phyloP scores from a whole-genome alignment of 2,113 vertebrate species.

The Forbesichthys papilliferus region DNA sequence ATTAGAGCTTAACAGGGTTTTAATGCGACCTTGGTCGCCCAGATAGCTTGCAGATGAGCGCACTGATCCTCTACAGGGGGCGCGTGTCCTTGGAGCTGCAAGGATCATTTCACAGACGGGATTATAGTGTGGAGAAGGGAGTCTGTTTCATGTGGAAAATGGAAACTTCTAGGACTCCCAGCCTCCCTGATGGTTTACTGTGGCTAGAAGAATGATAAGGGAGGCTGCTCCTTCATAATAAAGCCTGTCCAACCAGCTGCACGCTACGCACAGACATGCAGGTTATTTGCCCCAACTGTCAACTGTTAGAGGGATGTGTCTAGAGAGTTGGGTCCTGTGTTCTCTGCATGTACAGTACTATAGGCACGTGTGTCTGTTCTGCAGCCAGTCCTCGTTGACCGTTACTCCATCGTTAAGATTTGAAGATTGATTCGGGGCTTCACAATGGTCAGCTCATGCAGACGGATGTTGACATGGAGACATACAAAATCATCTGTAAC shows the following conservation, averaged over 20 bases:
- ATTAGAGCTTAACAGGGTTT: conserved; percentile 53
- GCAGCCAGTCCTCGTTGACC: conserved; percentile 17
- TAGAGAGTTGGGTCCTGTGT: no score
- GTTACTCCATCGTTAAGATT: conserved; percentile 55
- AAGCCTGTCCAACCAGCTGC: conserved; percentile 6
- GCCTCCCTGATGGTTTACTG: background rate
- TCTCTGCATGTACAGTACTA: no score
- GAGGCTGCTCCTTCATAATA: conserved; percentile 6
- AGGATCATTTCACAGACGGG: conserved; percentile 41
- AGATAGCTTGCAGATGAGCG: conserved; percentile 40
- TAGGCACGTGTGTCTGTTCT: background rate
- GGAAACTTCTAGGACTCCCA: conserved; percentile 40
- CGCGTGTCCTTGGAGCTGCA: conserved; percentile 27
- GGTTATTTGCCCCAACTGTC: background rate
- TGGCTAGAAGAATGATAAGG: conserved; percentile 1
- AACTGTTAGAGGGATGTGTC: no score
- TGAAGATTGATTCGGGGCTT: conserved; percentile 48
- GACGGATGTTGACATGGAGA: conserved; percentile 24
- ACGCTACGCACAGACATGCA: background rate
- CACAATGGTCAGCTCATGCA: conserved; percentile 59
- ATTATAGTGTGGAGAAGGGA: conserved; percentile 32
- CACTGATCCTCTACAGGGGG: conserved; percentile 35
- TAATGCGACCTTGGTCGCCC: conserved; percentile 44
- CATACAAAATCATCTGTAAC: background rate
- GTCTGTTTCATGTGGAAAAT: conserved; percentile 40